Conservation (phyloP, 2,113 vertebrate species). For the Tretioscincus oriximinensis region DNA sequence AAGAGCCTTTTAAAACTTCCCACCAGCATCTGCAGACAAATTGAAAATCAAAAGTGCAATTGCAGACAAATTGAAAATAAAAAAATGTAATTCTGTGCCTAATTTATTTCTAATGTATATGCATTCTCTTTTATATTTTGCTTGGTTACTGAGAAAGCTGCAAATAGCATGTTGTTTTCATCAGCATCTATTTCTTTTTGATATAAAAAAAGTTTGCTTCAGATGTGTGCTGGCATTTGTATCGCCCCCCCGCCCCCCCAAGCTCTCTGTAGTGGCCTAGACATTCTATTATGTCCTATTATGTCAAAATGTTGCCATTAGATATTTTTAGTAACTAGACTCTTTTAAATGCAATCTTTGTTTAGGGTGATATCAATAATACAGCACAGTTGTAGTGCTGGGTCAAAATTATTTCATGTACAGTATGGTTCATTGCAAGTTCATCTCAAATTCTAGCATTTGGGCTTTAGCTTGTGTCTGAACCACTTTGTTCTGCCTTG, state of each 20-base stretch:
- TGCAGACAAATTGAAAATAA: not conserved
- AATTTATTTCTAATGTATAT: not conserved
- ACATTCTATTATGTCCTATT: slow-evolving; percentile 14
- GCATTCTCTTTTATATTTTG: not conserved
- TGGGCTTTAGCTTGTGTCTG: slow-evolving; percentile 20
- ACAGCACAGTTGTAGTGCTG: not conserved
- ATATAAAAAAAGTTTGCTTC: not conserved
- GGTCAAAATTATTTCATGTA: slow-evolving; percentile 20
- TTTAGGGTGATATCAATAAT: slow-evolving; percentile 17
- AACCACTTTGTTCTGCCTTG: slow-evolving; percentile 32
- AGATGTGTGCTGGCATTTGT: not conserved
- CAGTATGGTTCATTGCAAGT: slow-evolving; percentile 3
- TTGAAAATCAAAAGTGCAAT: not conserved
- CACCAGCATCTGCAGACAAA: not conserved
- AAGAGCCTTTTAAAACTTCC: not conserved
- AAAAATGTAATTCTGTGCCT: not conserved
- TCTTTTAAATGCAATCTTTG: slow-evolving; percentile 7
- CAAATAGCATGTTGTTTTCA: not conserved
- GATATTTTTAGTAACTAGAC: slow-evolving; percentile 1
- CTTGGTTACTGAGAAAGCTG: not conserved
- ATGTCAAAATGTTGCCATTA: slow-evolving; percentile 12
- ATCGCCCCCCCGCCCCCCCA: no score
- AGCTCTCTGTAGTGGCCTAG: not conserved
- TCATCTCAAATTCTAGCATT: slow-evolving; percentile 30
- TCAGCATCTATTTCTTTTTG: not conserved